Evolutionary conservation across 1,140 invertebrate genomes (phyloP).

Genomic region (Brachionus koreanus): DNA sequence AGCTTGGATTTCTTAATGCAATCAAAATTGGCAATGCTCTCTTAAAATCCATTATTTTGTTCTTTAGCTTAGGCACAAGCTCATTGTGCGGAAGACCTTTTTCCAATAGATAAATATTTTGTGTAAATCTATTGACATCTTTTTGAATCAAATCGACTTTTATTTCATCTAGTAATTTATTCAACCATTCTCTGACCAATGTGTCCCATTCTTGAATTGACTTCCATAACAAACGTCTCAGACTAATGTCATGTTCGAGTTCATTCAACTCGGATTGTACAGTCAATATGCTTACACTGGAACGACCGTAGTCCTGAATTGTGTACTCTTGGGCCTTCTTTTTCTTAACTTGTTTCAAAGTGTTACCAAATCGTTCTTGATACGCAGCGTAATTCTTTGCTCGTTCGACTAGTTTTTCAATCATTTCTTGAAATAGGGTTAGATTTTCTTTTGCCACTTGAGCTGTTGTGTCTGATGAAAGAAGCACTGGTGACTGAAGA

Average conservation of each 20-base stretch:
- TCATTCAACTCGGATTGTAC: conserved; percentile 55
- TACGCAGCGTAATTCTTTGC: conserved; percentile 55
- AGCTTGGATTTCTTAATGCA: conserved; percentile 55
- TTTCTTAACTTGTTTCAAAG: conserved; percentile 18
- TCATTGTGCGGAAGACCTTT: conserved; percentile 68
- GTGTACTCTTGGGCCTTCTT: conserved; percentile 48
- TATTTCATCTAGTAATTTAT: conserved; percentile 54
- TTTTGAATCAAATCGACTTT: conserved; percentile 56
- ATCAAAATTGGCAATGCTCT: conserved; percentile 63
- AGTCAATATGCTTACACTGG: conserved; percentile 51
- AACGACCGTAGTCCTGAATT: conserved; percentile 49
- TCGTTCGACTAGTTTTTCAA: conserved; percentile 50
- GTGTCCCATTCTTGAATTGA: conserved; percentile 54
- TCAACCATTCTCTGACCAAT: conserved; percentile 53
- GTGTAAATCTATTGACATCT: conserved; percentile 56
- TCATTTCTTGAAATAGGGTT: conserved; percentile 47
- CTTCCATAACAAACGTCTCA: conserved; percentile 56
- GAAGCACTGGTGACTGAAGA: conserved; percentile 53
- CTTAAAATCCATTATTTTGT: conserved; percentile 71
- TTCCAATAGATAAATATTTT: conserved; percentile 57
- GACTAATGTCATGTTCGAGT: conserved; percentile 55
- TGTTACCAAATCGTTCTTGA: conserved; percentile 56
- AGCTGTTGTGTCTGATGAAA: conserved; percentile 52
- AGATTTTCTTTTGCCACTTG: conserved; percentile 53
- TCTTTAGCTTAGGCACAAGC: conserved; percentile 69